Evolutionary conservation across 2,113 vertebrate genomes (phyloP), one percentile per base, ranked within the genome.

Genomic region (Gymnogyps californianus): DNA sequence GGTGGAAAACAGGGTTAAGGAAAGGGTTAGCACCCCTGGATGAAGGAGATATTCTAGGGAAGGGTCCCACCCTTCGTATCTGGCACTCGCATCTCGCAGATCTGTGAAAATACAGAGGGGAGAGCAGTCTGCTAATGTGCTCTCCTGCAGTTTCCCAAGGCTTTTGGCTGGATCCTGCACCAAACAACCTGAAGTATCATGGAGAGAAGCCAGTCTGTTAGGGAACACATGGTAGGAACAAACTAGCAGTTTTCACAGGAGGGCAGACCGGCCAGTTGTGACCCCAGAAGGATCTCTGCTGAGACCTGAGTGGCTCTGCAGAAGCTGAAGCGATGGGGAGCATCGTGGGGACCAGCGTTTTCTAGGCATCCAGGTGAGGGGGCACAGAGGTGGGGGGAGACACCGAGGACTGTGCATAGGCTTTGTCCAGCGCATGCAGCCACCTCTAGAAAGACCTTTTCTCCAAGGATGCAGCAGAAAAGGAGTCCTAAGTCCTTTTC

Each of bases 331-430:
- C 11, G 54, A n/a, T 44, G 28, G 24, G 16, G 17, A 71, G 19
- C 40, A 32, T 10, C 7, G 1, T 0, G 4, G 28, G 40, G 32
- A 44, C 11, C 49, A 19, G n/a, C 5, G 7, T 15, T 44, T 49
- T 36, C 38, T 24, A 28, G 32, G 57, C 29, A 75, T 40, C 6
- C 22, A 9, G 19, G 15, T 31, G 29, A 8, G 38, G 38, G 8
- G 38, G 11, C 16, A 29, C 40, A 44, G 58, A 42, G 54, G 8
- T 21, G 10, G 8, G 10, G 52, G 12, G 16, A 16, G 38, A 46
- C 8, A 57, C 15, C 0, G 0, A 67, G n/a, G 36, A 12, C 9
- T 58, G 26, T 52, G 42, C 26, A 16, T 6, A n/a, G 28, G 4
- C 7, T 52, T 44, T 71, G 24, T 58, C 10, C 74, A 57, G 78